Conservation (phyloP, 2,113 vertebrate genomes). For the Mustelus asterias region DNA sequence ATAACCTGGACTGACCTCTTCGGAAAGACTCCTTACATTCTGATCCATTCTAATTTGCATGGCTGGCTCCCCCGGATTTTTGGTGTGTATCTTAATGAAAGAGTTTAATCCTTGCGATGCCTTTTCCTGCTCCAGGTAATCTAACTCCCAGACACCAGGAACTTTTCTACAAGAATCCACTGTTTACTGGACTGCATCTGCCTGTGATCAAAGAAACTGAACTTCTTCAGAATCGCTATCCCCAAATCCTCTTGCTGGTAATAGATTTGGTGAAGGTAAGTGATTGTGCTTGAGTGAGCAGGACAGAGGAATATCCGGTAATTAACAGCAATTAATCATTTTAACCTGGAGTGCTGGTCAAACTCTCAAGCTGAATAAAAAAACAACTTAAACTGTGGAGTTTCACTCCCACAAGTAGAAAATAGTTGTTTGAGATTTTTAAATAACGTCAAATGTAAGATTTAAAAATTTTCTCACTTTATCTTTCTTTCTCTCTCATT, state of each 20-base stretch:
- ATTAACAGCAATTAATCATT: not conserved
- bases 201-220: conserved; percentile 60
- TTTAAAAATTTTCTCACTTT: not conserved
- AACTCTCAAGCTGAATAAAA: too few relatives aligned
- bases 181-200: conserved; percentile 71
- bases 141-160: conserved; percentile 75
- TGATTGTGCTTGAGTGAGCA: not conserved
- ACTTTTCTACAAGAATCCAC: conserved; percentile 75
- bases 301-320: not conserved
- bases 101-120: not conserved
- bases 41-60: not conserved
- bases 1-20: not conserved
- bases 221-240: conserved; percentile 65
- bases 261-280: conserved; percentile 69
- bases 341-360: too few relatives aligned
- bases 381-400: too few relatives aligned
- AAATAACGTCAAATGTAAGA: too few relatives aligned
- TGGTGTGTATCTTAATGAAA: not conserved
- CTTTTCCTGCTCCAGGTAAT: conserved; percentile 57
- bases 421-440: too few relatives aligned
- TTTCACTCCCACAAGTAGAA: too few relatives aligned
- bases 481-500: not conserved
- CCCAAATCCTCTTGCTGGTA: conserved; percentile 51
- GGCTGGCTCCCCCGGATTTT: not conserved
- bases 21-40: not conserved